Base-by-base conservation (phyloP, 2,113 vertebrate genomes). In the Bungarus multicinctus region DNA sequence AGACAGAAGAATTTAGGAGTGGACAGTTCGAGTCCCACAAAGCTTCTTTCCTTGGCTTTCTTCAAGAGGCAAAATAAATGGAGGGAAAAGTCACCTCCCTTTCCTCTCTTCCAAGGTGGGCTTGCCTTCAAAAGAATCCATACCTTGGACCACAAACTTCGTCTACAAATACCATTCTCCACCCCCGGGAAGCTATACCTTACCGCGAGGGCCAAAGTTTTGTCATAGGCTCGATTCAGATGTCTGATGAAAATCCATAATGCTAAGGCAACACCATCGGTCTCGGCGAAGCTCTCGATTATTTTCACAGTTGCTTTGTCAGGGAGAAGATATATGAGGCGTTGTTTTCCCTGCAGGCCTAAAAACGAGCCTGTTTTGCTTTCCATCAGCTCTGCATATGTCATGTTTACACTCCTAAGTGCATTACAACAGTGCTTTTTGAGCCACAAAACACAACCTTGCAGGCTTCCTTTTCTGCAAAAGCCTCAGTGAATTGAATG, bases 171-270 rank as follows among this genome's bases (percentile, higher is more conserved):
- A 95, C 89, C 5, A 89, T 95, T 96, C 97, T 96, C 47, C 47
- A 6, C 1, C 1, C 47, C 7, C 47, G 96, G 96, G 95, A 96
- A 97, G 96, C 94, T 93, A 85, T 96, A 96, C 95, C 94, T 97
- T 96, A 95, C 89, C 93, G 93, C 92, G 94, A 96, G 94, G 96
- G 93, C 94, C 93, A 95, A 96, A 96, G 94, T 96, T 96, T 95
- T 97, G 96, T 97, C 97, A 94, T 96, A 81, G 95, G 95, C 94
- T 96, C 96, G 96, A 97, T 97, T 96, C 97, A 97, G 97, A 97
- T 97, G 96, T 96, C 97, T 96, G 95, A 95, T 0, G 57, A 95
- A 97, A 97, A 97, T 97, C 97, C 96, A 97, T 97, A 97, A 96
- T 96, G 97, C 96, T 96, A 95, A 97, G 94, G 96, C 96, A 96